A percentile compares a stretch with the other conserved stretches of the same genome.
phyloP scores from a whole-genome alignment of 2,888 invertebrate species.

The Amphiduros pacificus region DNA sequence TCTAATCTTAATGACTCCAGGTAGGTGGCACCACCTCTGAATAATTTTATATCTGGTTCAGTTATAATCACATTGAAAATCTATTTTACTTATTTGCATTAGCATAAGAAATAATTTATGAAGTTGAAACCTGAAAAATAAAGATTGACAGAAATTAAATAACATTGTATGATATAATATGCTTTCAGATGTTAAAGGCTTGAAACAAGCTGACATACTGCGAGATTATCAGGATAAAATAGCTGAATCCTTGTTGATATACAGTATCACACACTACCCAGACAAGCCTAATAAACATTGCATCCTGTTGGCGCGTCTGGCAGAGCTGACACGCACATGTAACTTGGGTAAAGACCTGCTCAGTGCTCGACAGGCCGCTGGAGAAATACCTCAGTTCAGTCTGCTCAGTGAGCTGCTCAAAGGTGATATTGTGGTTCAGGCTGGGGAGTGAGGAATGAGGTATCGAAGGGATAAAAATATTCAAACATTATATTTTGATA shows the following conservation, averaged over 20 bases:
- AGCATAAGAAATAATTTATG: too few relatives aligned
- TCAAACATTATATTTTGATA: too few relatives aligned
- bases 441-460: too few relatives aligned
- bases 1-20: constrained; percentile 83
- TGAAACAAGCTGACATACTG: constrained; percentile 91
- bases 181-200: constrained; percentile 81
- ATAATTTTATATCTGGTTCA: too few relatives aligned
- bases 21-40: too few relatives aligned
- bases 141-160: too few relatives aligned
- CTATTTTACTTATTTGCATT: too few relatives aligned
- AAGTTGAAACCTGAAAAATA: too few relatives aligned
- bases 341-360: constrained; percentile 81
- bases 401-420: constrained; percentile 91
- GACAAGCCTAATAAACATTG: constrained; percentile 94
- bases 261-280: constrained; percentile 88
- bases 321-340: constrained; percentile 92
- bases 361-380: constrained; percentile 76
- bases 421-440: constrained; percentile 62
- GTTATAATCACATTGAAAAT: too few relatives aligned
- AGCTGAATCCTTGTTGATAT: constrained; percentile 86
- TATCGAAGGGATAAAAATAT: too few relatives aligned
- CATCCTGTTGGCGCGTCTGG: constrained; percentile 86
- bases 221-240: constrained; percentile 93
- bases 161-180: too few relatives aligned
- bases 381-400: constrained; percentile 89